phyloP scores from a whole-genome alignment of 2,888 invertebrate species.

The Diarsia rubi region DNA sequence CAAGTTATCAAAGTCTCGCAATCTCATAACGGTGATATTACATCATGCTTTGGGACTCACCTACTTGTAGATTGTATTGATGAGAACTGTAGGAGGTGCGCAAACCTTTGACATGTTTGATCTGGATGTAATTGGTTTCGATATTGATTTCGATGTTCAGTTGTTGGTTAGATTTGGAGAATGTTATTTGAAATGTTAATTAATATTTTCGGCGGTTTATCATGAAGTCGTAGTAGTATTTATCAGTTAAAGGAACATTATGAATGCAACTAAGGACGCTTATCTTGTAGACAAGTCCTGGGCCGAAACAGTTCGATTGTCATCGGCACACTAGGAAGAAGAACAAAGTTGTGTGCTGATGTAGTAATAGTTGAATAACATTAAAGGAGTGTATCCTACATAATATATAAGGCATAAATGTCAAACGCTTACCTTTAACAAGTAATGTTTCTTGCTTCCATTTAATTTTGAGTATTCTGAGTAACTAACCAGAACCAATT shows the following conservation, averaged over 20 bases:
- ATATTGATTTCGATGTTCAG: neutral
- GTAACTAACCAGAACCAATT: neutral
- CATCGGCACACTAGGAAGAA: neutral
- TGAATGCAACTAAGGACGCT: neutral
- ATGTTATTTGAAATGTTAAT: neutral
- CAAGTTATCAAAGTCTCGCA: slow-evolving; percentile 44
- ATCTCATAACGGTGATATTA: slow-evolving; percentile 47
- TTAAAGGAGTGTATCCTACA: neutral
- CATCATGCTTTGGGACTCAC: slow-evolving; percentile 26
- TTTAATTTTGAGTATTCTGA: neutral
- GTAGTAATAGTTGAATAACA: neutral
- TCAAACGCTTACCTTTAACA: neutral
- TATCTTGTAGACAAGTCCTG: neutral
- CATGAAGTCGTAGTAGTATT: no score
- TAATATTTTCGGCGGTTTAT: neutral
- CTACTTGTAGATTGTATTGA: neutral
- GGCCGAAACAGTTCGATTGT: neutral
- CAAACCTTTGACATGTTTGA: slow-evolving; percentile 16
- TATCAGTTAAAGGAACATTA: neutral
- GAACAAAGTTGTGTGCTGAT: neutral
- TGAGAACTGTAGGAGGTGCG: slow-evolving; percentile 5
- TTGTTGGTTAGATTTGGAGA: neutral
- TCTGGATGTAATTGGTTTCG: slow-evolving; percentile 6
- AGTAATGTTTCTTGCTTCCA: neutral
- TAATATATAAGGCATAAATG: neutral